phyloP scores from a whole-genome alignment of 2,797 vertebrate genomes.

The Pampus argenteus region DNA sequence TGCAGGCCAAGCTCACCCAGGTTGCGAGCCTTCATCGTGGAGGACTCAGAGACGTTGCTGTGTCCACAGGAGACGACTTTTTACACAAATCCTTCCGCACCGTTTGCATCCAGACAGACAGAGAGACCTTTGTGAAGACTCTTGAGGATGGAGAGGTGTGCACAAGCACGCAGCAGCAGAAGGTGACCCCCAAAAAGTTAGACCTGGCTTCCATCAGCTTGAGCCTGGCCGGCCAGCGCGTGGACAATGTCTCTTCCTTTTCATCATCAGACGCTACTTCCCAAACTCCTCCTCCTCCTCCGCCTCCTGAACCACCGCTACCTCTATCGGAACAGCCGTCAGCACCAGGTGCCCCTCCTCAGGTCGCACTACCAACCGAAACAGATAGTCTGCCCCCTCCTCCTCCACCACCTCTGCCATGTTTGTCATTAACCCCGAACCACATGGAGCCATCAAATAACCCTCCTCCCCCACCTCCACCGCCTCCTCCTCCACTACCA shows the following conservation, averaged over 20 bases:
- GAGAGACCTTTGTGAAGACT: constrained; percentile 89
- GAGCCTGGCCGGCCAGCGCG: constrained; percentile 69
- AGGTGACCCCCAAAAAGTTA: constrained; percentile 85
- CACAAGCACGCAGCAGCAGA: constrained; percentile 76
- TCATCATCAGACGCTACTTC: constrained; percentile 42
- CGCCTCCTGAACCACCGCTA: constrained; percentile 47
- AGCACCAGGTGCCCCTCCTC: constrained; percentile 48
- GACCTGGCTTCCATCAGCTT: constrained; percentile 87
- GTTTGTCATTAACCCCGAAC: constrained; percentile 6
- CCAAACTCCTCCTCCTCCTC: constrained; percentile 49
- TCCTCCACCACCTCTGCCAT: constrained; percentile 56
- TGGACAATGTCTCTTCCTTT: constrained; percentile 40
- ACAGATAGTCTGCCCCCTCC: constrained; percentile 44
- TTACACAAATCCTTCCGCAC: constrained; percentile 86
- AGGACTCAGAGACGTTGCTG: constrained; percentile 83
- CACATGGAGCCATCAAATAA: constrained; percentile 22
- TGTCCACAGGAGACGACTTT: constrained; percentile 89
- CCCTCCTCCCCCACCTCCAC: constrained; percentile 41
- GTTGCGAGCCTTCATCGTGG: constrained; percentile 67
- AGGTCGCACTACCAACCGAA: constrained; percentile 43
- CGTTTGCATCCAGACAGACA: constrained; percentile 94
- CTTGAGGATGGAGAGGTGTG: constrained; percentile 78
- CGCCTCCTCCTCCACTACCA: constrained; percentile 57
- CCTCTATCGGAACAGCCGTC: constrained; percentile 39
- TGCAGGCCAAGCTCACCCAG: constrained; percentile 84